Evolutionary conservation across 1,140 invertebrate genomes (phyloP), one percentile per base, ranked within the genome.

Genomic region (Drosophila repletoides): DNA sequence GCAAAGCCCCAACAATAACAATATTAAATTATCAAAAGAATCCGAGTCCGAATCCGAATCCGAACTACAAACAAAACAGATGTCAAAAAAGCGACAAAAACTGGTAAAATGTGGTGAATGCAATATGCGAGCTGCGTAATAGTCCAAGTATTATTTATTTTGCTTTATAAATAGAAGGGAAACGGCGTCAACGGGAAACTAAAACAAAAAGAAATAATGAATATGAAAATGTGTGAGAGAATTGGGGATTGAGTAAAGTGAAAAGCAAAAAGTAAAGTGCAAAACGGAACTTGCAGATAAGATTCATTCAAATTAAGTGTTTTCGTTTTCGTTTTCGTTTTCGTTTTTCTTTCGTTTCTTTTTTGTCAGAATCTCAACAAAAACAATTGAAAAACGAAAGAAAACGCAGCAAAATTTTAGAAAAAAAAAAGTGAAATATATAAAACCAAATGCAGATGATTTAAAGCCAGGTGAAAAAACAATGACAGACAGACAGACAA

Each of bases 361-460:
- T 26, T 17, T 31, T 29, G 5, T 29, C 31, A 12, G 31, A 43
- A 43, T 17, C 31, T 22, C 31, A 68, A 53, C 59, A 65, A 46
- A 70, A 75, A 58, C 29, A 38, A 46, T 73, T 49, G 22, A 43
- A 31, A 29, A 69, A 71, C 29, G 43, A 53, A 45, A 71, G 29
- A 31, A 33, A 26, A 46, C 15, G 26, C 51, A 52, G 28, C n/a
- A 73, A 56, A 59, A 67, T 19, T 15, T 14, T 9, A 40, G 15
- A 17, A 49, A 53, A 51, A 12, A 46, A 26, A 28, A 65, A 19
- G 58, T 31, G 49, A 79, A 77, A 79, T 79, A 75, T 79, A 75
- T 67, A 49, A 76, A 75, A 80, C 81, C 66, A 79, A 79, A 79
- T 80, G 72, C 72, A 76, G 52, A 48, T 48, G 61, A 65, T 48